Conservation (phyloP, 2,888 invertebrate species). For the Griposia aprilina region DNA sequence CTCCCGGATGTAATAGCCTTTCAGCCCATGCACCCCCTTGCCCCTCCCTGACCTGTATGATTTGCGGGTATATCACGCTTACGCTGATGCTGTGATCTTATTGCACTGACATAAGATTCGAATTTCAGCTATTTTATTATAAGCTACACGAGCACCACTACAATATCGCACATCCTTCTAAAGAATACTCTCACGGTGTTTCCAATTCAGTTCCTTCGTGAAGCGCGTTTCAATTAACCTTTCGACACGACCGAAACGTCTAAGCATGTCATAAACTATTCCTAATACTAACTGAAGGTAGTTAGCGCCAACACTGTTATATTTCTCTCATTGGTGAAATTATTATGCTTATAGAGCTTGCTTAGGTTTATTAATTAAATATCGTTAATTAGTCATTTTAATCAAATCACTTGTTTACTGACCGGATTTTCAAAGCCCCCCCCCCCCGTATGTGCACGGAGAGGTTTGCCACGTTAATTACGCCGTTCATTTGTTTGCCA, state of each 20-base stretch:
- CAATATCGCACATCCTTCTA: not conserved
- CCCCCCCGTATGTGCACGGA: no score
- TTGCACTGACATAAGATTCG: not conserved
- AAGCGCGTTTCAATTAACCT: not conserved
- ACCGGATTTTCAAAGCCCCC: no score
- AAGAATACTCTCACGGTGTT: not conserved
- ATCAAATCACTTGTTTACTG: not conserved
- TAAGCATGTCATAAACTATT: not conserved
- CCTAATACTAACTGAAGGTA: not conserved
- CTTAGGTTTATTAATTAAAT: no score
- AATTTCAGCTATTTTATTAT: not conserved
- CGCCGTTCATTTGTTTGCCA: no score
- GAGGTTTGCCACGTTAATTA: no score
- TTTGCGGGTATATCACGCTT: no score
- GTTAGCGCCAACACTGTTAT: not conserved
- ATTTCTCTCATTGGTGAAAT: no score
- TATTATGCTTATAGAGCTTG: no score
- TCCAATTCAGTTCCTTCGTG: not conserved
- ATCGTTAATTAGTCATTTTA: not conserved
- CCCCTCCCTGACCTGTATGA: not conserved
- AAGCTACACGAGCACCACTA: not conserved
- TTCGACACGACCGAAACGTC: not conserved
- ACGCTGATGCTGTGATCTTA: not conserved
- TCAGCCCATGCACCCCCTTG: no score
- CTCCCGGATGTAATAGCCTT: not conserved